These are phyloP conservation scores for Lasioglossum zephyrum DNA, from an alignment of 2,888 invertebrate species.

Conservation along the genomic window DNA sequence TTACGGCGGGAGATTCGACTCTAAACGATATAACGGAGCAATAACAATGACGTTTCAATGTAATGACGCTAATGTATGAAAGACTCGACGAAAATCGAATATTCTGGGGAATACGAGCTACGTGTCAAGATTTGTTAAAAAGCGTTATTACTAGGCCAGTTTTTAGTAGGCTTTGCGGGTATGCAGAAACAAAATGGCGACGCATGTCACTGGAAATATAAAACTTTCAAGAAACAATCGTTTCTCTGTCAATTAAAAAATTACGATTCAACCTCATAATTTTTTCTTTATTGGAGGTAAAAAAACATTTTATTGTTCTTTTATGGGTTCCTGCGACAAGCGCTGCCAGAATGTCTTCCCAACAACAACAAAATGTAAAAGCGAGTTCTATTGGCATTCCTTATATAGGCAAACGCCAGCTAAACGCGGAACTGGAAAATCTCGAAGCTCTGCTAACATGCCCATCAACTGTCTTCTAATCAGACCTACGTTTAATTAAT, in stretches of 20 bases:
- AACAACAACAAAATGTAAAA: conserved; percentile 49
- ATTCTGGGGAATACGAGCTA: conserved; percentile 49
- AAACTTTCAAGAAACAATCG: background rate
- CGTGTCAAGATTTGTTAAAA: conserved; percentile 28
- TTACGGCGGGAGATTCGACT: conserved; percentile 1
- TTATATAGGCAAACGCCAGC: conserved; percentile 50
- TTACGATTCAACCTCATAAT: background rate
- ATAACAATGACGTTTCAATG: conserved; percentile 10
- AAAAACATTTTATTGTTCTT: background rate
- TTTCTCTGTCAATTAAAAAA: background rate
- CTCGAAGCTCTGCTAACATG: conserved; percentile 56
- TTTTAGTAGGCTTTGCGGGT: conserved; percentile 38
- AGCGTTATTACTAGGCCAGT: conserved; percentile 34
- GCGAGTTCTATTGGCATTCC: conserved; percentile 58
- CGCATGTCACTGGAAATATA: background rate
- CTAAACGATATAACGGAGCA: conserved; percentile 7
- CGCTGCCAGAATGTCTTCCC: conserved; percentile 44
- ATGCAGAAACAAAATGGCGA: conserved; percentile 28
- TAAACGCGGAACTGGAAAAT: conserved; percentile 31
- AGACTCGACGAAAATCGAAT: conserved; percentile 19
- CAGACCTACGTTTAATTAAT: conserved; percentile 43
- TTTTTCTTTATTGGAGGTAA: background rate
- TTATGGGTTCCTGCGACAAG: background rate
- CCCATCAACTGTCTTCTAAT: conserved; percentile 57
- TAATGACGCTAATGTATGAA: conserved; percentile 6